Base-by-base conservation (phyloP, 2,797 vertebrate species). In the Anas georgica region DNA sequence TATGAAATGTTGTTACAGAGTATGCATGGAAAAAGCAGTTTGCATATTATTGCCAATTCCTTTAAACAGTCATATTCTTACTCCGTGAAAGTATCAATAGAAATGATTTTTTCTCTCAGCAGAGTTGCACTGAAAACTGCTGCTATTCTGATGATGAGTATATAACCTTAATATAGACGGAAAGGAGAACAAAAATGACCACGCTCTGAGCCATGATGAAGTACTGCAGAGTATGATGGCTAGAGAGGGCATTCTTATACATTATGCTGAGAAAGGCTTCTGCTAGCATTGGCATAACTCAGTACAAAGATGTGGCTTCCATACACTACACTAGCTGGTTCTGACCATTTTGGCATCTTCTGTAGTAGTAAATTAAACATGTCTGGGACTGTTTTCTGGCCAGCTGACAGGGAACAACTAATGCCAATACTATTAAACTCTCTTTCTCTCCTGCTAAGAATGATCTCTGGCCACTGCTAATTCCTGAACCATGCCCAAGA, bases 1-100 rank as follows among this genome's bases (percentile, higher is more conserved):
- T 94, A 70, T 67, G 91, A 96, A 95, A 93, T 63, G 77, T 91
- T 95, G 64, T 79, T 92, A 90, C 55, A 88, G 82, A 78, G 66
- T 33, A 31, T 14, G 66, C 50, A 90, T 28, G 55, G 73, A 73
- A 92, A 89, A 88, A 91, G 59, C n/a, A 70, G 35, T 28, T 68
- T 86, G 76, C 67, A 45, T 83, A 73, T 90, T 92, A 86, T 56
- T 88, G 52, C 58, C 43, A 81, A 7, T 83, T 94, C 43, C 55
- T 86, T 67, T 79, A 80, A 94, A 66, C 46, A 66, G 43, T 69
- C 90, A 37, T 48, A 50, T 77, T 94, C n/a, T 50, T 89, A 20
- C 54, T 91, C 17, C 12, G 5, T 72, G 18, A 60, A 82, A 75
- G 8, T 87, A 94, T 68, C 54, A 83, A 85, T 76, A 58, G 6